Evolutionary conservation across 2,113 vertebrate species (phyloP), one percentile per base, ranked within the genome.

Genomic region (Protobothrops mucrosquamatus): DNA sequence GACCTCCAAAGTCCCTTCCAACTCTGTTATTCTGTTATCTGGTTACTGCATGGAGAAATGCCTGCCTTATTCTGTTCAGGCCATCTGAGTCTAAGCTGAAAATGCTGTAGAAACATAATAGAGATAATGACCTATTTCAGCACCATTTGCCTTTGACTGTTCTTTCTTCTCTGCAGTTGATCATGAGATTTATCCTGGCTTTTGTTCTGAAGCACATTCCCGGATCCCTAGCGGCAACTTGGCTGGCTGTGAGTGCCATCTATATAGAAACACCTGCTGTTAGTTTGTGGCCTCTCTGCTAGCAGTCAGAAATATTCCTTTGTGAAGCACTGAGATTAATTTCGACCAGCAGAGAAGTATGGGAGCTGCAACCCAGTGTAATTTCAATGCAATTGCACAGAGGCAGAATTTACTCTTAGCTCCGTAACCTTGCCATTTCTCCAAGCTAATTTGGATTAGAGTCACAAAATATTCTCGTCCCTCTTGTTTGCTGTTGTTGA

Each of bases 401-500:
- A 95, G 51, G 88, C 8, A 29, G 89, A 88, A 93, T 94, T 93
- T 94, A 94, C n/a, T 88, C n/a, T 46, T 59, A 93, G 92, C 59
- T 12, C 85, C 54, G 90, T 15, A 92, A 87, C 81, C 87, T 34
- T 57, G 52, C 92, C 10, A 81, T 95, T 59, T 92, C 91, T 95
- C 48, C 89, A 39, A 64, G 64, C 59, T 95, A 94, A 95, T 96
- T 97, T 95, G 94, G 64, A 91, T 93, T 89, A 48, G 29, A 93
- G 92, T 91, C 5, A 29, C 90, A 89, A 92, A 88, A 46, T 4
- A 91, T 95, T 52, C 51, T 94, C 85, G 34, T 43, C 94, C 89
- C 46, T 9, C 61, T 90, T 94, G 69, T 55, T 86, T 91, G 54
- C 11, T 34, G 64, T 51, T 46, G 64, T 39, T 57, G 55, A 10